Percentiles rank a stretch among this genome's conserved stretches.
Conservation (phyloP, 2,797 vertebrate species). For the Macropus fuliginosus region DNA sequence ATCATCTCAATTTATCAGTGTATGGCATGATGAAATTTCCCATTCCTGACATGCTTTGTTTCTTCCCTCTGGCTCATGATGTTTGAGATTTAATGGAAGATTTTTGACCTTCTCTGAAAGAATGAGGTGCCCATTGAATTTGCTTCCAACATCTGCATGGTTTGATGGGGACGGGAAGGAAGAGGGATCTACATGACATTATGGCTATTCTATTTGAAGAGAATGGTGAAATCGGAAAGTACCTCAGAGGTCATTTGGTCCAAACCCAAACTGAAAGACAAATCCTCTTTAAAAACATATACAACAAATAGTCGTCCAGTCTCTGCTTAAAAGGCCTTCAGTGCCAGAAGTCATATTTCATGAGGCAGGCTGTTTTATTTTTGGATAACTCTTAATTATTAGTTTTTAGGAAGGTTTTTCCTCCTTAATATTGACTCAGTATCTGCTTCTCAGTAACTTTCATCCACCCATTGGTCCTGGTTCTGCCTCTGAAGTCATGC, state of each 20-base stretch:
- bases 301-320: background rate
- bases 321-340: background rate
- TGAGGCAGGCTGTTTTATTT: background rate
- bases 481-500: background rate
- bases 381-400: background rate
- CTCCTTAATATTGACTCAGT: background rate
- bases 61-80: background rate
- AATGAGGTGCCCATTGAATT: background rate
- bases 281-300: background rate
- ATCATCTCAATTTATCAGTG: background rate
- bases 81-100: background rate
- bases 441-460: background rate
- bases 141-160: background rate
- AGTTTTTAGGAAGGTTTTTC: background rate
- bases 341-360: background rate
- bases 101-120: background rate
- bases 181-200: background rate
- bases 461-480: background rate
- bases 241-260: background rate
- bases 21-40: background rate
- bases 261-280: background rate
- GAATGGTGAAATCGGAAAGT: background rate
- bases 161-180: background rate
- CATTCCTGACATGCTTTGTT: background rate
- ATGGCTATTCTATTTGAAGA: background rate